Evolutionary conservation across 1,140 invertebrate species (phyloP).

Genomic region (Ooceraea biroi): DNA sequence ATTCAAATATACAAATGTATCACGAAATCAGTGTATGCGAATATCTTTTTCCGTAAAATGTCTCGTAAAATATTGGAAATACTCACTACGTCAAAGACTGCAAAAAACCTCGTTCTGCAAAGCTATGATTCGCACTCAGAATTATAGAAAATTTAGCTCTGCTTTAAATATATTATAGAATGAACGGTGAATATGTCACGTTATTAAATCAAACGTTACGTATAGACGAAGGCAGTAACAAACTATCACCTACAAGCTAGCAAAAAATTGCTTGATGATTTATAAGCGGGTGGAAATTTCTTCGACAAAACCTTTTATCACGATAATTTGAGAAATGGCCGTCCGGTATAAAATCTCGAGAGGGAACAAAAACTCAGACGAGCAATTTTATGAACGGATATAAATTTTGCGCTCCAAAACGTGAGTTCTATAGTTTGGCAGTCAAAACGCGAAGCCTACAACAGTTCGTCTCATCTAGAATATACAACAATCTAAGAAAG

Average conservation of each 20-base stretch:
- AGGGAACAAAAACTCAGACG: neutral
- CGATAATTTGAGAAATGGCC: conserved; percentile 17
- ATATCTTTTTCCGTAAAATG: neutral
- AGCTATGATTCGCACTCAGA: neutral
- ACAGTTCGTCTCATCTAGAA: neutral
- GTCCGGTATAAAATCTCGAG: neutral
- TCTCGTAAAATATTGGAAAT: no score
- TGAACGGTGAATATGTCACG: neutral
- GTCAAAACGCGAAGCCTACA: neutral
- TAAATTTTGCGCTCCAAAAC: conserved; percentile 17
- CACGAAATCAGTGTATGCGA: neutral
- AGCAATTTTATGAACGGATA: neutral
- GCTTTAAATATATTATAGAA: conserved; percentile 11
- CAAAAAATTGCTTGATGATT: neutral
- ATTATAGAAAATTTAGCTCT: conserved; percentile 7
- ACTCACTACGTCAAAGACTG: neutral
- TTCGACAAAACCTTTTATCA: neutral
- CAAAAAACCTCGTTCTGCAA: neutral
- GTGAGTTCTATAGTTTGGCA: conserved; percentile 19
- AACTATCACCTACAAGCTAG: neutral
- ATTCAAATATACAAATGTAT: neutral
- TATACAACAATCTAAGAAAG: neutral
- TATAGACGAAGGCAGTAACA: neutral
- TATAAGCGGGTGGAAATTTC: conserved; percentile 15
- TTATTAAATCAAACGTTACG: neutral